Percentiles rank a stretch among this genome's conserved stretches.
phyloP scores from a whole-genome alignment of 2,888 invertebrate species.

The Acrocyrtus sp. region DNA sequence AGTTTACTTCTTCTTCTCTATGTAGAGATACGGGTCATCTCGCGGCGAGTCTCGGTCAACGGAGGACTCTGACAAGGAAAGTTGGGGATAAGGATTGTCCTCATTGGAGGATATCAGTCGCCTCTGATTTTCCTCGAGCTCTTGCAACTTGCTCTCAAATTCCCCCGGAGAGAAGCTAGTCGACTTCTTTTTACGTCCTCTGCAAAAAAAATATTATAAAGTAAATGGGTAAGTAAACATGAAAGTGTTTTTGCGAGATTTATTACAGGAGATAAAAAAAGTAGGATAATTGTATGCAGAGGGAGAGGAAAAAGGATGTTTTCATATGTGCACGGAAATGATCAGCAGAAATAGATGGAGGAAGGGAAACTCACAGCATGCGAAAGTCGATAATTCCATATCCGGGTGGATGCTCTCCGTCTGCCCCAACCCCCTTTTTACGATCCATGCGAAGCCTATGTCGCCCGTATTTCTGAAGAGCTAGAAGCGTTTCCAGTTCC shows the following conservation, averaged over 20 bases:
- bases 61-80: no score
- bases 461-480: slow-evolving; percentile 69
- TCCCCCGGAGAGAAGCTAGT: slow-evolving; percentile 54
- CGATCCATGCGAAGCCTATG: slow-evolving; percentile 64
- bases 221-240: slow-evolving; percentile 35
- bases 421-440: slow-evolving; percentile 65
- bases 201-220: slow-evolving; percentile 42
- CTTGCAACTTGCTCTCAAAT: slow-evolving; percentile 21
- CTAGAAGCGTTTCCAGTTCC: slow-evolving; percentile 71
- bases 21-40: no score
- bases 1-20: no score
- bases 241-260: slow-evolving; percentile 25
- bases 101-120: no score
- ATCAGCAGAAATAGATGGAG: slow-evolving; percentile 56
- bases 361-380: slow-evolving; percentile 66
- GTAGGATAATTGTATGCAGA: slow-evolving; percentile 3
- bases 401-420: slow-evolving; percentile 66
- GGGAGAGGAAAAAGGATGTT: neutral
- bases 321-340: slow-evolving; percentile 31
- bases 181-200: slow-evolving; percentile 57
- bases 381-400: slow-evolving; percentile 70
- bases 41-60: no score
- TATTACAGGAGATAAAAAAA: slow-evolving; percentile 23
- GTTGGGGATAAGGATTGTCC: no score
- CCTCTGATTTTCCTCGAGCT: no score